A percentile compares a stretch with the other conserved stretches of the same genome.
These are phyloP conservation scores for Crotalus tigris DNA, from an alignment of 2,113 vertebrate species.

Conservation along the genomic window DNA sequence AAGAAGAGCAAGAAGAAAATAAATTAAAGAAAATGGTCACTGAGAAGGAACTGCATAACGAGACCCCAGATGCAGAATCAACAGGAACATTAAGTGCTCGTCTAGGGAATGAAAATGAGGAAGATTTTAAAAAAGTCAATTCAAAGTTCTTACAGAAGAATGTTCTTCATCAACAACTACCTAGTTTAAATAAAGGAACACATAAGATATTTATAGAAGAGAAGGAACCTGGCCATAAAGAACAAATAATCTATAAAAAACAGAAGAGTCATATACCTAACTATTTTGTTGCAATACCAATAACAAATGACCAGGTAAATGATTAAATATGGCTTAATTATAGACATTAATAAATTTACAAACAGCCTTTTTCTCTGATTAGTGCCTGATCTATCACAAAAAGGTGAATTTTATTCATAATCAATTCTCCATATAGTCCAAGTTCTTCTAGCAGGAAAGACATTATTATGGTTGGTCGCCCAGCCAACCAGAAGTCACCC, in stretches of 20 bases:
- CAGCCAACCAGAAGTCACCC: neutral
- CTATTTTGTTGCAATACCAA: constrained; percentile 61
- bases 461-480: neutral
- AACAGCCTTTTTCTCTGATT: neutral
- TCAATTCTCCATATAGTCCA: neutral
- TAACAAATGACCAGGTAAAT: constrained; percentile 60
- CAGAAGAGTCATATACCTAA: constrained; percentile 32
- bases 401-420: neutral
- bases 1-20: neutral
- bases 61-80: neutral
- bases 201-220: neutral
- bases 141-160: neutral
- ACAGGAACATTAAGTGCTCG: neutral
- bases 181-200: neutral
- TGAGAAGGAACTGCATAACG: neutral
- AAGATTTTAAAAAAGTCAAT: neutral
- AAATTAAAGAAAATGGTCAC: neutral
- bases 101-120: neutral
- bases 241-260: constrained; percentile 25
- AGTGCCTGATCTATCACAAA: neutral
- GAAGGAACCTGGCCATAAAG: neutral
- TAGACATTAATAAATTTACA: neutral
- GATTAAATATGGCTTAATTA: neutral
- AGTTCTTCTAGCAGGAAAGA: neutral
- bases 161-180: neutral